A percentile compares a stretch with the other conserved stretches of the same genome.
Evolutionary conservation across 2,888 invertebrate species (phyloP).

Genomic region (Emmelina monodactyla): DNA sequence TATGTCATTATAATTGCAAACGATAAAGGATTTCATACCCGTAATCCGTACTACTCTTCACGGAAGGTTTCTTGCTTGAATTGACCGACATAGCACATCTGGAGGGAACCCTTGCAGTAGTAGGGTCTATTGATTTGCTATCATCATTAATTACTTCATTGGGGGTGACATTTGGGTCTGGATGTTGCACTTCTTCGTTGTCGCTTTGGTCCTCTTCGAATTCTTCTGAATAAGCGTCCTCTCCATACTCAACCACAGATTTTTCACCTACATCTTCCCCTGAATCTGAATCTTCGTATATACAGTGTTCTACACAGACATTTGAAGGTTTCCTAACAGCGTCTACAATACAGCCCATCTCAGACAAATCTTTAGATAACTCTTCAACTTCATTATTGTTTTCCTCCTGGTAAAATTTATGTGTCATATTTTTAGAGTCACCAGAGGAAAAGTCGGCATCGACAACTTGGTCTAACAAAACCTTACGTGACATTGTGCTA

Average conservation of each 20-base stretch:
- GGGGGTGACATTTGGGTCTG: too few species aligned
- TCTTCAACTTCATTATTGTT: slow-evolving; percentile 59
- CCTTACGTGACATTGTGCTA: slow-evolving; percentile 38
- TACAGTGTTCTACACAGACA: slow-evolving; percentile 47
- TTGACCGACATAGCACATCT: too few species aligned
- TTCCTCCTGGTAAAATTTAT: slow-evolving; percentile 46
- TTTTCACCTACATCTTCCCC: slow-evolving; percentile 19
- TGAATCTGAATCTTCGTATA: slow-evolving; percentile 36
- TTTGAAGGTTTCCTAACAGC: slow-evolving; percentile 46
- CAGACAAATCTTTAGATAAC: slow-evolving; percentile 45
- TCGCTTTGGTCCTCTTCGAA: slow-evolving; percentile 55
- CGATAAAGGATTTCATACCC: too few species aligned
- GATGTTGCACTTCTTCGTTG: slow-evolving; percentile 25
- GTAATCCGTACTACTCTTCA: too few species aligned
- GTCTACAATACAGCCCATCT: slow-evolving; percentile 57
- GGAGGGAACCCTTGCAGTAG: too few species aligned
- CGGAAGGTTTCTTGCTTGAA: too few species aligned
- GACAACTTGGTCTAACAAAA: slow-evolving; percentile 33
- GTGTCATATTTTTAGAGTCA: slow-evolving; percentile 41
- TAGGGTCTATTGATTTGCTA: too few species aligned
- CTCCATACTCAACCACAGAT: slow-evolving; percentile 22
- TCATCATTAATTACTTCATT: too few species aligned
- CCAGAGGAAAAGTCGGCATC: slow-evolving; percentile 43
- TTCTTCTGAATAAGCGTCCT: slow-evolving; percentile 50
- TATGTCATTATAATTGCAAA: too few species aligned